Percentiles rank a stretch among this genome's conserved stretches.
Evolutionary conservation across 2,888 invertebrate genomes (phyloP).

Genomic region (Phengaris arion): DNA sequence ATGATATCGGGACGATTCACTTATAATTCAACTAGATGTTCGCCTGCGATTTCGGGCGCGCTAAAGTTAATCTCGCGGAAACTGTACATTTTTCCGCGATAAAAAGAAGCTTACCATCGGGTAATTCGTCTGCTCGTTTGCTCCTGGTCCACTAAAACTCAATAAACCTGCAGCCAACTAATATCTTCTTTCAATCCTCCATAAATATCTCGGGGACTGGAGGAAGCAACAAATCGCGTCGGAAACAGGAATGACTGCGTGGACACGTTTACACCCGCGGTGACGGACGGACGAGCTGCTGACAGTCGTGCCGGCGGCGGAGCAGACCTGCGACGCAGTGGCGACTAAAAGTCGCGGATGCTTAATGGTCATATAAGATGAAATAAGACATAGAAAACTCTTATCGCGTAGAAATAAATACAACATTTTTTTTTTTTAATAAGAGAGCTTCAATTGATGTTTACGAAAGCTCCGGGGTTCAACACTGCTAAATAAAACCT

Average conservation of each 20-base stretch:
- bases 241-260: slow-evolving; percentile 65
- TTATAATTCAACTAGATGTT: too few relatives aligned
- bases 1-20: too few relatives aligned
- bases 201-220: slow-evolving; percentile 36
- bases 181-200: slow-evolving; percentile 12
- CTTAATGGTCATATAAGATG: too few relatives aligned
- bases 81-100: too few relatives aligned
- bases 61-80: too few relatives aligned
- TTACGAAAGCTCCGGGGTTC: too few relatives aligned
- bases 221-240: slow-evolving; percentile 63
- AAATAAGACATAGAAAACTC: too few relatives aligned
- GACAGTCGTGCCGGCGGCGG: not conserved
- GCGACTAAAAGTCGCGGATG: slow-evolving; percentile 4
- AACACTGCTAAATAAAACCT: too few relatives aligned
- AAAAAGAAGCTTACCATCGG: not conserved
- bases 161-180: not conserved
- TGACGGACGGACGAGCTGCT: slow-evolving; percentile 17
- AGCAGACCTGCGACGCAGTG: not conserved
- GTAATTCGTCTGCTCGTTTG: not conserved
- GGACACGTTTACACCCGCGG: slow-evolving; percentile 61
- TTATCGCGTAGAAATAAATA: too few relatives aligned
- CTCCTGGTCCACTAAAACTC: not conserved
- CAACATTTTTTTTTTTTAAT: too few relatives aligned
- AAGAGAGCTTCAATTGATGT: too few relatives aligned
- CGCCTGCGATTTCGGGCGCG: too few relatives aligned